Evolutionary conservation across 2,888 invertebrate genomes (phyloP).

Genomic region (Callimorpha dominula): DNA sequence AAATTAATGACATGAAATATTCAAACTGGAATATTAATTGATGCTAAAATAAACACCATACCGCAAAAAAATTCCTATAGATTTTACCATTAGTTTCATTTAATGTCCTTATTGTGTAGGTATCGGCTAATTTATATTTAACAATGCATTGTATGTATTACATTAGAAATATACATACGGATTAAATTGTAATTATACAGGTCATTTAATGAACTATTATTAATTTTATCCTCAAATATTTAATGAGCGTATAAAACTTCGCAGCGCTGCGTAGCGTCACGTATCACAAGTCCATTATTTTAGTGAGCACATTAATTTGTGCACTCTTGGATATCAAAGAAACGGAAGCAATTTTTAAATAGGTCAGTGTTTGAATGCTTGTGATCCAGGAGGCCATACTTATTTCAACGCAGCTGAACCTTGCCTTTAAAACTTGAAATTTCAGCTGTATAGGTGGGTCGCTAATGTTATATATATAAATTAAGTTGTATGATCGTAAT

Average conservation of each 20-base stretch:
- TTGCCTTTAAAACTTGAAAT: too few relatives aligned
- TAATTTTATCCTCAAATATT: conserved; percentile 3
- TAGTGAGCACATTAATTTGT: too few relatives aligned
- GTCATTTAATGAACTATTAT: not conserved
- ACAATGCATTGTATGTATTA: too few relatives aligned
- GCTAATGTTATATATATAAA: too few relatives aligned
- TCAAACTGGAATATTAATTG: conserved; percentile 2
- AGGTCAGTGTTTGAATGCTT: too few relatives aligned
- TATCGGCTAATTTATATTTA: too few relatives aligned
- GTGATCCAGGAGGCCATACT: too few relatives aligned
- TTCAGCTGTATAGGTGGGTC: too few relatives aligned
- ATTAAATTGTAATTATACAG: not conserved
- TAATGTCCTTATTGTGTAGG: not conserved
- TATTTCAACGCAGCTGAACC: too few relatives aligned
- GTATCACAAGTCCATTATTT: not conserved
- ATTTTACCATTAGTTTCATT: not conserved
- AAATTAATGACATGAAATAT: not conserved
- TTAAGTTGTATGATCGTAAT: too few relatives aligned
- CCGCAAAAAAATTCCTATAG: conserved; percentile 1
- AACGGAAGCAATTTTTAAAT: too few relatives aligned
- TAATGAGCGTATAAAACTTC: not conserved
- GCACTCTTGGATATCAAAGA: not conserved
- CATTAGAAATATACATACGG: too few relatives aligned
- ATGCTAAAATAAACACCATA: not conserved
- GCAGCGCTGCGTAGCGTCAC: not conserved